Percentiles rank a stretch among this genome's conserved stretches.
Conservation (phyloP, 1,140 invertebrate species). For the Drosophila seguyi region DNA sequence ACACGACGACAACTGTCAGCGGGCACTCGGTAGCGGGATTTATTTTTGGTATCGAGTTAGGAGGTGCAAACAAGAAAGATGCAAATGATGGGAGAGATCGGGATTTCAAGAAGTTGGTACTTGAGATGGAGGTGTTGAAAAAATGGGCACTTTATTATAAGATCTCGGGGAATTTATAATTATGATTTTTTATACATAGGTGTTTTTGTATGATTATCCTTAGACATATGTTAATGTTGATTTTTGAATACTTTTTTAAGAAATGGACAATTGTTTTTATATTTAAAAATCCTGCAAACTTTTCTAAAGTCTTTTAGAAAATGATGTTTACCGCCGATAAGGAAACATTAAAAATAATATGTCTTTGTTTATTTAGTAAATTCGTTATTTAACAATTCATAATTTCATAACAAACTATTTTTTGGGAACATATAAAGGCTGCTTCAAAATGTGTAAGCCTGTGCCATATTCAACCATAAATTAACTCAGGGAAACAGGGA, state of each 20-base stretch:
- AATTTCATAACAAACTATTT: not conserved
- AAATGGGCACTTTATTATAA: too few species aligned
- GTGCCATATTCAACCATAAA: conserved; percentile 9
- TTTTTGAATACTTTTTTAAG: too few species aligned
- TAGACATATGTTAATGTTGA: not conserved
- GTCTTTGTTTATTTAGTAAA: too few species aligned
- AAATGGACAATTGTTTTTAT: too few species aligned
- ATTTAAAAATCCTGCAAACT: too few species aligned
- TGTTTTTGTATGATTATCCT: too few species aligned
- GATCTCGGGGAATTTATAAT: too few species aligned
- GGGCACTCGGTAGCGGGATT: conserved; percentile 70
- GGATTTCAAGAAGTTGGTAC: not conserved
- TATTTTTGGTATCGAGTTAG: conserved; percentile 58
- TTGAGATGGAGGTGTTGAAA: not conserved
- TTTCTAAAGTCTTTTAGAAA: not conserved
- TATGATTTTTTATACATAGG: too few species aligned
- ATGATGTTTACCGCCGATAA: too few species aligned
- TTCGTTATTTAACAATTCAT: too few species aligned
- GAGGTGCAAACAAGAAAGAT: conserved; percentile 10
- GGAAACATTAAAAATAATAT: too few species aligned
- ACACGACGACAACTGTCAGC: conserved; percentile 75
- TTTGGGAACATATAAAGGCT: not conserved
- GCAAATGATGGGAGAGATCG: not conserved
- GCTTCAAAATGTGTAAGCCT: not conserved
- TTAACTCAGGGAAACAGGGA: conserved; percentile 31